Conservation (phyloP, 2,113 vertebrate genomes). For the Phodopus roborovskii region DNA sequence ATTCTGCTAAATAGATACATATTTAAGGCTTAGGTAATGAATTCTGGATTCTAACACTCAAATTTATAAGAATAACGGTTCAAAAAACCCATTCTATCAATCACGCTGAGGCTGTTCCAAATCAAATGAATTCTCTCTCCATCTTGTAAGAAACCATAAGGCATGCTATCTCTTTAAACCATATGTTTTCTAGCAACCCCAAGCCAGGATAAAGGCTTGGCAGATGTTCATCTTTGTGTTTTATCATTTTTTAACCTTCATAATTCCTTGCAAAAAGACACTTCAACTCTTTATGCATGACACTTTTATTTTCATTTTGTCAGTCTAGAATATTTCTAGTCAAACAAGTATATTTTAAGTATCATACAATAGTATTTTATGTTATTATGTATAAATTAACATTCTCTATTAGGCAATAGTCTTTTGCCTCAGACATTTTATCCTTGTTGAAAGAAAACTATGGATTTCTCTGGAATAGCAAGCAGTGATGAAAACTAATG, state of each 20-base stretch:
- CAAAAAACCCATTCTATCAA: conserved; percentile 15
- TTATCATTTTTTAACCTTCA: background rate
- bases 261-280: background rate
- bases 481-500: background rate
- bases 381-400: background rate
- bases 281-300: conserved; percentile 9
- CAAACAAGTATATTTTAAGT: conserved; percentile 34
- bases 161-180: background rate
- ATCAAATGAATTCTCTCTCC: conserved; percentile 18
- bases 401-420: background rate
- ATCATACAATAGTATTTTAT: conserved; percentile 14
- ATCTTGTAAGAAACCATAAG: conserved; percentile 1
- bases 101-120: background rate
- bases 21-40: background rate
- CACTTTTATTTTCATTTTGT: conserved; percentile 35
- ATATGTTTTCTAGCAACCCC: background rate
- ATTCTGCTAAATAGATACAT: background rate
- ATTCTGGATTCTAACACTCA: background rate
- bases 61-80: background rate
- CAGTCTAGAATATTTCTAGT: background rate
- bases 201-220: background rate
- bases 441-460: background rate
- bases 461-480: background rate
- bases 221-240: conserved; percentile 27
- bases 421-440: conserved; percentile 31